phyloP scores from a whole-genome alignment of 2,888 invertebrate genomes.

The Phortica magna region DNA sequence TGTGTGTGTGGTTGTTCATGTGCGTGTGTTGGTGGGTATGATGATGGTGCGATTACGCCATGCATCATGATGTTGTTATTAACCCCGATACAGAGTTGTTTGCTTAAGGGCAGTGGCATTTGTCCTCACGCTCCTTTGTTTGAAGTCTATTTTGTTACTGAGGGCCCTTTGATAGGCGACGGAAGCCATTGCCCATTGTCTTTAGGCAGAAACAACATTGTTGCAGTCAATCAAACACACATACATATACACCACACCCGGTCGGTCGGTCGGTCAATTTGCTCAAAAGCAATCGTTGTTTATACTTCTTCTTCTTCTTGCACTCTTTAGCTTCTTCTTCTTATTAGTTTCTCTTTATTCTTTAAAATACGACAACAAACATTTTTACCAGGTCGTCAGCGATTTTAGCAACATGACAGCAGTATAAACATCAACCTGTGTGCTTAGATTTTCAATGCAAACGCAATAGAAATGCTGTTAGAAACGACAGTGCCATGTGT shows the following conservation, averaged over 20 bases:
- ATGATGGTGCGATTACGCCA: neutral
- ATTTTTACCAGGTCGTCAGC: conserved; percentile 77
- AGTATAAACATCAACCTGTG: conserved; percentile 40
- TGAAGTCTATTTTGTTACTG: no score
- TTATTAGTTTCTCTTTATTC: conserved; percentile 62
- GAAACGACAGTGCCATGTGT: conserved; percentile 57
- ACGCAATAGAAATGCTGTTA: conserved; percentile 75
- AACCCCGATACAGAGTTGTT: no score
- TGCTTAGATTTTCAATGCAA: conserved; percentile 75
- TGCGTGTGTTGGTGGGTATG: conserved; percentile 26
- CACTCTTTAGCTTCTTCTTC: conserved; percentile 20
- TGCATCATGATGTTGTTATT: neutral
- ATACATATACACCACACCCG: no score
- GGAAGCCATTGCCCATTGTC: neutral
- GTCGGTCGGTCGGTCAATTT: no score
- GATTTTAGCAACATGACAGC: conserved; percentile 63
- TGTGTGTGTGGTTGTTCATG: conserved; percentile 33
- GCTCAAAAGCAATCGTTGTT: neutral
- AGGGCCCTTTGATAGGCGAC: no score
- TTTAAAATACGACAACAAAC: conserved; percentile 78
- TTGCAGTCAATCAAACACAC: conserved; percentile 33
- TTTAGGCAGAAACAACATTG: conserved; percentile 45
- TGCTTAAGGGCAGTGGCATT: no score
- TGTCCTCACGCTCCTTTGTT: no score
- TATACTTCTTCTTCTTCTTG: neutral